A percentile compares a stretch with the other conserved stretches of the same genome.
Evolutionary conservation across 2,888 invertebrate species (phyloP).

Genomic region (Pemphredon lugubris): DNA sequence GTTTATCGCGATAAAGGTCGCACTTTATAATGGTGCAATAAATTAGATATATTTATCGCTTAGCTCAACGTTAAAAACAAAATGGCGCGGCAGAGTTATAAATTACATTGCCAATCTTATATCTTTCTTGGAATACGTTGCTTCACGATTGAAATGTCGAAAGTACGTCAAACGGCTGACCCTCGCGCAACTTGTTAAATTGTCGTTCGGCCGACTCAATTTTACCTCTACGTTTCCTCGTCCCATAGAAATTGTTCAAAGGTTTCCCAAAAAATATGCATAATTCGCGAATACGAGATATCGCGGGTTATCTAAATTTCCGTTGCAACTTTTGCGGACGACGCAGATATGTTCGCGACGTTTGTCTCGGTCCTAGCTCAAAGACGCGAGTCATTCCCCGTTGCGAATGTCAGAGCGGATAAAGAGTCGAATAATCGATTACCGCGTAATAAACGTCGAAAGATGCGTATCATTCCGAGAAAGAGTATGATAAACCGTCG

Average conservation of each 20-base stretch:
- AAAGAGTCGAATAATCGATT: slow-evolving; percentile 38
- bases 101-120: slow-evolving; percentile 34
- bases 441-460: slow-evolving; percentile 27
- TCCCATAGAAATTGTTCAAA: too few species aligned
- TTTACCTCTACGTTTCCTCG: too few species aligned
- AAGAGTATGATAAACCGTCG: slow-evolving; percentile 28
- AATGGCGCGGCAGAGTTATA: slow-evolving; percentile 29
- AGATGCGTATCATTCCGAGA: slow-evolving; percentile 38
- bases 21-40: slow-evolving; percentile 48
- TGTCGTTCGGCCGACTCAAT: too few species aligned
- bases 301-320: too few species aligned
- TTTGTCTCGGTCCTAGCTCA: background rate
- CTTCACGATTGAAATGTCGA: slow-evolving; percentile 1
- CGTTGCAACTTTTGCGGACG: too few species aligned
- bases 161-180: too few species aligned
- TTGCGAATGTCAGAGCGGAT: slow-evolving; percentile 9
- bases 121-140: slow-evolving; percentile 25
- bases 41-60: slow-evolving; percentile 47
- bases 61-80: slow-evolving; percentile 28
- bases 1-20: too few species aligned
- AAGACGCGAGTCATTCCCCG: background rate
- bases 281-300: too few species aligned
- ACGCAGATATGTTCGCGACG: background rate
- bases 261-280: too few species aligned
- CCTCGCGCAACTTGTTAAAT: too few species aligned